Evolutionary conservation across 2,888 invertebrate genomes (phyloP).

Genomic region (Marasmarcha lunaedactyla): DNA sequence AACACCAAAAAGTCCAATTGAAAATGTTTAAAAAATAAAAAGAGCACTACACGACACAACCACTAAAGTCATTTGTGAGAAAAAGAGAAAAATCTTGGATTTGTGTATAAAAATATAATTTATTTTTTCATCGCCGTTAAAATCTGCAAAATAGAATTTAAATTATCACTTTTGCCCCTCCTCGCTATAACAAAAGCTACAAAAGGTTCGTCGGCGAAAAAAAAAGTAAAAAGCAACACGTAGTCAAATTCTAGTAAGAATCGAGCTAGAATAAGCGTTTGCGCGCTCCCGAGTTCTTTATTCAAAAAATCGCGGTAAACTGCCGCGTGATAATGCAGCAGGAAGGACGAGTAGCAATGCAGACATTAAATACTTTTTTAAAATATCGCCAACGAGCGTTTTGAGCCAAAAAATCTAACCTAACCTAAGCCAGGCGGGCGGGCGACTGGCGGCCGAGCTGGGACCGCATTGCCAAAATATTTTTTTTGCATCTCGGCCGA

Average conservation of each 20-base stretch:
- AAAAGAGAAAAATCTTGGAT: slow-evolving; percentile 39
- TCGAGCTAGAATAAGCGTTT: slow-evolving; percentile 34
- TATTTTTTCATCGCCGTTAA: slow-evolving; percentile 15
- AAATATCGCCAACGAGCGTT: slow-evolving; percentile 62
- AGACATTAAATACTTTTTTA: slow-evolving; percentile 53
- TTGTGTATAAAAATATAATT: slow-evolving; percentile 22
- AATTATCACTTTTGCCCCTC: slow-evolving; percentile 34
- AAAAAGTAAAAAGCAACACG: slow-evolving; percentile 22
- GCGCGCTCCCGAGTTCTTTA: slow-evolving; percentile 43
- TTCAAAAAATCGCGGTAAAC: slow-evolving; percentile 55
- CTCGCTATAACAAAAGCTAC: slow-evolving; percentile 19
- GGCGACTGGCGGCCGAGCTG: slow-evolving; percentile 69
- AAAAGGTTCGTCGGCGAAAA: slow-evolving; percentile 40
- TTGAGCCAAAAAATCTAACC: slow-evolving; percentile 71
- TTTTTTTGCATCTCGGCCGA: slow-evolving; percentile 71
- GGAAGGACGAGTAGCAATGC: slow-evolving; percentile 45
- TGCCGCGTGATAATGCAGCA: slow-evolving; percentile 41
- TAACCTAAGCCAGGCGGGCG: slow-evolving; percentile 70
- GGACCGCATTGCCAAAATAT: slow-evolving; percentile 72
- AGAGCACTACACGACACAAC: slow-evolving; percentile 62
- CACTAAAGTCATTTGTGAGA: slow-evolving; percentile 47
- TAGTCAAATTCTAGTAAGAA: slow-evolving; percentile 38
- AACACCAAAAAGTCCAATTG: slow-evolving; percentile 52
- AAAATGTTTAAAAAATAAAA: slow-evolving; percentile 29
- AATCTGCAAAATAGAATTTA: slow-evolving; percentile 36